Evolutionary conservation across 1,140 invertebrate genomes (phyloP), one percentile per base, ranked within the genome.

Genomic region (Maconellicoccus hirsutus): DNA sequence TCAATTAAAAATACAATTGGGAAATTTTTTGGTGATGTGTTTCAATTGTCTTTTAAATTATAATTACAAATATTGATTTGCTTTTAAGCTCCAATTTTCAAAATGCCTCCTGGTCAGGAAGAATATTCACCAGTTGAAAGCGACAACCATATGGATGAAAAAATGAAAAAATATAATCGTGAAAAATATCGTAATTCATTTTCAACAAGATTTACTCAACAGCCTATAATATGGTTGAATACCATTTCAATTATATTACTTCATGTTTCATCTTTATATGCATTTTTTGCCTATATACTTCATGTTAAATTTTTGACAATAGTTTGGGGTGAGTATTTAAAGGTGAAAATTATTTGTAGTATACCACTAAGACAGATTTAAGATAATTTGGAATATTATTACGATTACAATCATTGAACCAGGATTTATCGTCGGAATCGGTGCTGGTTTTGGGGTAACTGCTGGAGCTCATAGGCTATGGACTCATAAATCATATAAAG

Each of bases 381-480:
- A n/a, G n/a, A 12, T 12, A 33, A 33, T 6, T 12, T 33, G 29
- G 12, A 3, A 33, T 12, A 3, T 33, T 6, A 33, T 33, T 33
- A 33, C 12, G 12, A 3, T 3, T 33, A 33, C 12, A 6, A 3
- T 33, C 3, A 33, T 33, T 3, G 2, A 52, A 52, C 16, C 73
- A 87, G 85, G 77, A 39, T 76, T 82, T 10, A 29, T 82, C 12
- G 75, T 81, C 19, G 83, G 81, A 39, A 75, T 79, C 8, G 63
- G 85, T 1, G 80, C 80, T 33, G 86, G 83, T 38, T 84, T 88
- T 16, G 88, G 87, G 59, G 82, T 94, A 59, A 94, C 92, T 8
- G 90, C 88, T 7, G 92, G 92, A 33, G 87, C 87, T 19, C 92
- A 94, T 80, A 83, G 92, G 66, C 81, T 93, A 25, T 94, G 90